A percentile compares a stretch with the other conserved stretches of the same genome.
These are phyloP conservation scores for Crocuta crocuta DNA, from an alignment of 2,113 vertebrate genomes.

Conservation along the genomic window DNA sequence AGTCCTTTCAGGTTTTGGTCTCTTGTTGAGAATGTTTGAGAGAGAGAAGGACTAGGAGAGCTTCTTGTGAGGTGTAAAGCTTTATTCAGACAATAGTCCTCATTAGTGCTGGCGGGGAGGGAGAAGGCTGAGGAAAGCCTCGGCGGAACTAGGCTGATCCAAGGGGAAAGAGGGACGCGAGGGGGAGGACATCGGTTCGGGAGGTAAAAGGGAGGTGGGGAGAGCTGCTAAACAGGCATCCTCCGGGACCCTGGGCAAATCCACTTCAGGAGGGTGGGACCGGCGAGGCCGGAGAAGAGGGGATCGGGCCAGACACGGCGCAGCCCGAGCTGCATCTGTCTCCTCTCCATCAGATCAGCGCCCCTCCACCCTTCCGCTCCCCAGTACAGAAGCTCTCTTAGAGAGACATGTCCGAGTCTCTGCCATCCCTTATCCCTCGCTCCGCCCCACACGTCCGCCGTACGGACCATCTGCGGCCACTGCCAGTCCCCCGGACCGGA, in stretches of 20 bases:
- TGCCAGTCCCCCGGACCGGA: neutral
- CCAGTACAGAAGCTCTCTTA: neutral
- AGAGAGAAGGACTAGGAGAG: neutral
- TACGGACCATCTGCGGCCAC: neutral
- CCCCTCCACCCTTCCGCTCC: conserved; percentile 42
- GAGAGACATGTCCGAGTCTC: conserved; percentile 31
- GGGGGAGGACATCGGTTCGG: neutral
- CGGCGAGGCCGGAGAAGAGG: neutral
- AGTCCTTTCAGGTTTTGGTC: conserved; percentile 18
- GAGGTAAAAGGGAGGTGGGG: neutral
- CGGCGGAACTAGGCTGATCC: neutral
- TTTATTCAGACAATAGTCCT: conserved; percentile 35
- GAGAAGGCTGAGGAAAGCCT: neutral
- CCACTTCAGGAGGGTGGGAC: neutral
- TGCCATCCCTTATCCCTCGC: neutral
- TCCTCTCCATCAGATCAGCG: neutral
- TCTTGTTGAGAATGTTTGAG: neutral
- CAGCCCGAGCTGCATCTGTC: neutral
- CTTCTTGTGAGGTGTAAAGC: neutral
- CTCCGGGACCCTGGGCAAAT: neutral
- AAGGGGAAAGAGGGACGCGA: neutral
- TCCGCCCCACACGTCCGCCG: neutral
- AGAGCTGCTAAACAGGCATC: neutral
- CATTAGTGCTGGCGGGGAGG: neutral
- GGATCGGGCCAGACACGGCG: neutral